These are phyloP conservation scores for Dromius quadrimaculatus DNA, from an alignment of 2,888 invertebrate genomes.

Conservation along the genomic window DNA sequence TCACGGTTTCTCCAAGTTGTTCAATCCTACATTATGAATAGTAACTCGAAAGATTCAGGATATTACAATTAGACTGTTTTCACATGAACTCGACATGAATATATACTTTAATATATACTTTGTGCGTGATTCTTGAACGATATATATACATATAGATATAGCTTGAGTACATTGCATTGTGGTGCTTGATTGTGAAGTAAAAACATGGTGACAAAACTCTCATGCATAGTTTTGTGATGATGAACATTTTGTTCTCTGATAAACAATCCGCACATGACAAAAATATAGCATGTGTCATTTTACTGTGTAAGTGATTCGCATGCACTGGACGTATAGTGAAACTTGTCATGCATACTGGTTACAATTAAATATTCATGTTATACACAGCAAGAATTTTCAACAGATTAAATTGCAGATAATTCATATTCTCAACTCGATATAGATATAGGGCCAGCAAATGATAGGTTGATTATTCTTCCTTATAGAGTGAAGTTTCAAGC, in stretches of 20 bases:
- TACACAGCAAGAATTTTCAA: neutral
- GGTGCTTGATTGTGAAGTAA: neutral
- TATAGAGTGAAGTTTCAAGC: too few relatives aligned
- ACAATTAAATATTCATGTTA: neutral
- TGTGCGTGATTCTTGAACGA: too few relatives aligned
- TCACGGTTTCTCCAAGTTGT: conserved; percentile 5
- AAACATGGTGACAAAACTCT: neutral
- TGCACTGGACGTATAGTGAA: neutral
- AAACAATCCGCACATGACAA: neutral
- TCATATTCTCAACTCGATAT: too few relatives aligned
- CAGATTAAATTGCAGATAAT: neutral
- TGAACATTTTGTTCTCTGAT: neutral
- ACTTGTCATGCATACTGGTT: neutral
- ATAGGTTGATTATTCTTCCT: too few relatives aligned
- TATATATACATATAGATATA: too few relatives aligned
- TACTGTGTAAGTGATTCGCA: neutral
- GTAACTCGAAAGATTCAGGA: too few relatives aligned
- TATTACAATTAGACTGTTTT: too few relatives aligned
- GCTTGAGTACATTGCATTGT: too few relatives aligned
- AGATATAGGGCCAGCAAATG: too few relatives aligned
- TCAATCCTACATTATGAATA: neutral
- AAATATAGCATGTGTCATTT: neutral
- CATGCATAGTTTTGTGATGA: neutral
- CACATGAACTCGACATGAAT: too few relatives aligned
- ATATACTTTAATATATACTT: too few relatives aligned